These are phyloP conservation scores for Numenius phaeopus DNA, from an alignment of 2,797 vertebrate species.

Conservation along the genomic window DNA sequence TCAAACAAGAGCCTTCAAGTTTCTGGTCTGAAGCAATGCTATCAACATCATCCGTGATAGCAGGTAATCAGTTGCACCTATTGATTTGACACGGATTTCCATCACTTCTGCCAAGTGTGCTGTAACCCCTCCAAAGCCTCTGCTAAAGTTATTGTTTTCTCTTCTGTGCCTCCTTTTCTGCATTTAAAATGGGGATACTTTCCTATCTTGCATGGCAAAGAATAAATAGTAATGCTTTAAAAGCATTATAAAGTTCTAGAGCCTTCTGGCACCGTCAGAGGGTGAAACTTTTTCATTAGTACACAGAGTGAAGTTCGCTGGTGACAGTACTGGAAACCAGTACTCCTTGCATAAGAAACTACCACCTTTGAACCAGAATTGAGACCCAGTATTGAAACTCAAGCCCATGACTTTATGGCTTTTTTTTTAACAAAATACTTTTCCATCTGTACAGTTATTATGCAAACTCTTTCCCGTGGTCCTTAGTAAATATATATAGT, in stretches of 20 bases:
- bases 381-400: neutral
- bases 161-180: neutral
- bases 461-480: neutral
- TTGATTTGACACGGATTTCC: neutral
- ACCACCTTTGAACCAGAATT: neutral
- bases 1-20: neutral
- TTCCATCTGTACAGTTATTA: neutral
- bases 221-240: neutral
- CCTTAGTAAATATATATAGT: too few relatives aligned
- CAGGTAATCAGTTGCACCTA: slow-evolving; percentile 4
- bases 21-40: neutral
- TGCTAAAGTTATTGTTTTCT: neutral
- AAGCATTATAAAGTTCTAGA: neutral
- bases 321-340: neutral
- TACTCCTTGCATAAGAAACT: neutral
- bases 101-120: neutral
- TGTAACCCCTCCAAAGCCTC: neutral
- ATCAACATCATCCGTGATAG: neutral
- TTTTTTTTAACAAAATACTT: neutral
- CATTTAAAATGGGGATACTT: neutral
- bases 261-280: neutral
- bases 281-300: neutral
- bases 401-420: neutral
- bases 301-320: neutral
- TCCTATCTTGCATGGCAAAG: fast-evolving